Conservation (phyloP, 2,888 invertebrate genomes). For the Platycnemis pennipes region DNA sequence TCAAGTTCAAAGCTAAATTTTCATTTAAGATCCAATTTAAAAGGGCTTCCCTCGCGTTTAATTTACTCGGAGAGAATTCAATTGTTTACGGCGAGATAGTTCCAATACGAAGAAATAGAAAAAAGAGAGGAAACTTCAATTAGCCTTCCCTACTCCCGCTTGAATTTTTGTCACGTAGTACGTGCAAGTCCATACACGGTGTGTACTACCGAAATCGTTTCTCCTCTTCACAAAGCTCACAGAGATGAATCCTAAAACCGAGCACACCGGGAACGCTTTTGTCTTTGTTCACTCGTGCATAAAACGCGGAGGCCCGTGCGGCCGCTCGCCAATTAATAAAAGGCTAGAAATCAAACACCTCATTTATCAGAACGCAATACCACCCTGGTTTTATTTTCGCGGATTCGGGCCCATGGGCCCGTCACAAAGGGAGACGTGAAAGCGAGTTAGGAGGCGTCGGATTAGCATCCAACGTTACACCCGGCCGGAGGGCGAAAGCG, state of each 20-base stretch:
- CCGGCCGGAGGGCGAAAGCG: constrained; percentile 9
- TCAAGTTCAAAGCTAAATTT: constrained; percentile 19
- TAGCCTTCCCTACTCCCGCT: background rate
- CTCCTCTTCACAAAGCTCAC: background rate
- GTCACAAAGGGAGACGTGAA: constrained; percentile 21
- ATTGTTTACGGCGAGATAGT: background rate
- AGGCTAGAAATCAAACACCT: constrained; percentile 38
- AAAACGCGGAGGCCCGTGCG: background rate
- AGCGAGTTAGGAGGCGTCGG: constrained; percentile 47
- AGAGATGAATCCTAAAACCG: constrained; percentile 19
- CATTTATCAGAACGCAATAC: constrained; percentile 21
- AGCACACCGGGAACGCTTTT: background rate
- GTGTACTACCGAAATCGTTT: background rate
- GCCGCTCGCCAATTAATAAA: constrained; percentile 35
- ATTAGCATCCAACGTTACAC: constrained; percentile 40
- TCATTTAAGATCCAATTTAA: background rate
- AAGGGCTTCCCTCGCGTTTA: background rate
- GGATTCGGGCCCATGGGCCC: too few relatives aligned
- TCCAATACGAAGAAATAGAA: background rate
- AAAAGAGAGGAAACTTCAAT: background rate
- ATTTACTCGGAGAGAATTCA: background rate
- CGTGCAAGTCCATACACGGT: background rate
- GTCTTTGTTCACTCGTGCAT: constrained; percentile 3
- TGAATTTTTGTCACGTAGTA: background rate
- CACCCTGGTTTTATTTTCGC: background rate